Evolutionary conservation across 2,797 vertebrate species (phyloP).

Genomic region (Heterohyrax brucei): DNA sequence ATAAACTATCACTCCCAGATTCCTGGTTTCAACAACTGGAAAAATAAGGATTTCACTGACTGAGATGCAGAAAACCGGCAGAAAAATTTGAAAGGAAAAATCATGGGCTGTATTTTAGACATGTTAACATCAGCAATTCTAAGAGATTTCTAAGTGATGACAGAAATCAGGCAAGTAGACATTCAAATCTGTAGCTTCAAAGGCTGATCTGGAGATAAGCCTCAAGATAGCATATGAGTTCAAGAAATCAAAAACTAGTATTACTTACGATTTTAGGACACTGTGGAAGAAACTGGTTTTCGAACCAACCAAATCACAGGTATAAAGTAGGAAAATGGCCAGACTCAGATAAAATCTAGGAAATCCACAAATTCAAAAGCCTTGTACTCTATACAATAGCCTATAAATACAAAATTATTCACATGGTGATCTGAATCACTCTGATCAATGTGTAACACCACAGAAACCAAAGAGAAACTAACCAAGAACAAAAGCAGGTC

Average conservation of each 20-base stretch:
- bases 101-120: background rate
- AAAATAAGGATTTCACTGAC: background rate
- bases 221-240: conserved; percentile 47
- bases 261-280: conserved; percentile 54
- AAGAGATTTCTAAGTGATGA: background rate
- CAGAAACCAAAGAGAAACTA: conserved; percentile 41
- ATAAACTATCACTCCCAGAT: conserved; percentile 15
- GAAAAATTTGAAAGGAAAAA: conserved; percentile 34
- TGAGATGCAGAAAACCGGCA: background rate
- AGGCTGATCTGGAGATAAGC: conserved; percentile 59
- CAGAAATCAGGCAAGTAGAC: background rate
- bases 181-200: conserved; percentile 62
- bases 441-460: conserved; percentile 43
- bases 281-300: background rate
- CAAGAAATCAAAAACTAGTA: conserved; percentile 44
- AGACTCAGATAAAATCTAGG: conserved; percentile 18
- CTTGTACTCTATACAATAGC: background rate
- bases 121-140: conserved; percentile 42
- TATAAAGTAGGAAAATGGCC: conserved; percentile 52
- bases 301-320: conserved; percentile 29
- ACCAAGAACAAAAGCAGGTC: conserved; percentile 8
- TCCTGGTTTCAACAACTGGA: conserved; percentile 1
- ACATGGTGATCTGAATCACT: conserved; percentile 9
- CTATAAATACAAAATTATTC: background rate
- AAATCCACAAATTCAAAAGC: conserved; percentile 48